A percentile compares a stretch with the other conserved stretches of the same genome.
phyloP scores from a whole-genome alignment of 1,140 invertebrate species.

The Meloidogyne exigua region DNA sequence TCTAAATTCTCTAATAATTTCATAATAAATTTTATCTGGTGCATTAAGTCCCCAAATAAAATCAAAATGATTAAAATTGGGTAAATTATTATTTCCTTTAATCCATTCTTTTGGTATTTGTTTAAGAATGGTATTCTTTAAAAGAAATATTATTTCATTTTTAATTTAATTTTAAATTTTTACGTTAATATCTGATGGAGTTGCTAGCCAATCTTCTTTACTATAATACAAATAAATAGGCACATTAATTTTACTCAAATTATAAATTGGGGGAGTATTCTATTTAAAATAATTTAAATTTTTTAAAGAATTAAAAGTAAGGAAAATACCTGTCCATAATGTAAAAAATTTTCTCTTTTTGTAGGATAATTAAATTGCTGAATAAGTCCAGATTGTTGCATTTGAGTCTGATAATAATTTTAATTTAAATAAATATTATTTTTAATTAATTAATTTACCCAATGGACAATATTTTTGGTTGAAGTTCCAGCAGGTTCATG shows the following conservation, averaged over 20 bases:
- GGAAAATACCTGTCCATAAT: constrained; percentile 43
- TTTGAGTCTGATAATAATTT: constrained; percentile 35
- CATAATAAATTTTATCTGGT: constrained; percentile 44
- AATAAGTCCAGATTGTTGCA: constrained; percentile 31
- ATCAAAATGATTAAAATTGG: constrained; percentile 57
- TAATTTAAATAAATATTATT: not conserved
- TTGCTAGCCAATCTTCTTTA: constrained; percentile 53
- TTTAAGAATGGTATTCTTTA: constrained; percentile 42
- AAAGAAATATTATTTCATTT: constrained; percentile 10
- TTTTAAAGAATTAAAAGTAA: no score
- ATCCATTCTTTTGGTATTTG: constrained; percentile 34
- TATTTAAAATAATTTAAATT: no score
- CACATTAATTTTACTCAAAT: constrained; percentile 42
- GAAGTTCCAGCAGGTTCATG: constrained; percentile 51
- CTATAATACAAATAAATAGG: constrained; percentile 57
- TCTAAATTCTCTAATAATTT: constrained; percentile 41
- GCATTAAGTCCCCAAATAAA: constrained; percentile 54
- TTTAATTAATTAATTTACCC: constrained; percentile 23
- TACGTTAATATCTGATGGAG: constrained; percentile 47
- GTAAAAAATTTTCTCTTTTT: constrained; percentile 27
- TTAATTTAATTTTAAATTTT: not conserved
- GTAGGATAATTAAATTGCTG: constrained; percentile 51
- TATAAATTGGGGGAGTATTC: constrained; percentile 51
- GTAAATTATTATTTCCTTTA: constrained; percentile 35
- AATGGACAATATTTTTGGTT: constrained; percentile 45